Conservation (phyloP, 2,888 invertebrate genomes). For the Myopa testacea region DNA sequence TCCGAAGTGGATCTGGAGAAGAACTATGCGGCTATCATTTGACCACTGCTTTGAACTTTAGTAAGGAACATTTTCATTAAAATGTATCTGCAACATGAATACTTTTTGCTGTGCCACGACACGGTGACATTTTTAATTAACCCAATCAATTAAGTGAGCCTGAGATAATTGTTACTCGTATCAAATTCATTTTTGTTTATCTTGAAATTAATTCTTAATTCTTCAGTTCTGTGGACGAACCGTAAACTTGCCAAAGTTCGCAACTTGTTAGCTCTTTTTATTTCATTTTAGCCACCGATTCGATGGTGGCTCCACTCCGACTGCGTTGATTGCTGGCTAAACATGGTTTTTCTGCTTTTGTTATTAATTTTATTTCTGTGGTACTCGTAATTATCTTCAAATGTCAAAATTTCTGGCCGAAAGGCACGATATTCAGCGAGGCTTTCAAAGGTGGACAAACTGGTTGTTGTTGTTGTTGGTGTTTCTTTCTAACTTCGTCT, state of each 20-base stretch:
- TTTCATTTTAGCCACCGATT: neutral
- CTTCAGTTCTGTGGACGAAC: too few species aligned
- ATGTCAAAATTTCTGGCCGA: constrained; percentile 15
- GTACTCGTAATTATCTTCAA: constrained; percentile 1
- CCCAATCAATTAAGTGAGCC: constrained; percentile 15
- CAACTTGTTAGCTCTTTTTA: neutral
- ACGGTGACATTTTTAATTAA: constrained; percentile 28
- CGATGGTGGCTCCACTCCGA: constrained; percentile 7
- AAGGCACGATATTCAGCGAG: constrained; percentile 11
- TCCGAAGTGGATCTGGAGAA: too few species aligned
- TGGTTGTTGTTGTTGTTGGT: neutral
- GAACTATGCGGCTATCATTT: too few species aligned
- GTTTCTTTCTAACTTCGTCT: neutral
- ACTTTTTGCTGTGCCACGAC: neutral
- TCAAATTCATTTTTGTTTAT: neutral
- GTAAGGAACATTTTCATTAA: too few species aligned
- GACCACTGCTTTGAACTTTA: too few species aligned
- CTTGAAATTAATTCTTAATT: too few species aligned
- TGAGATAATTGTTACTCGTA: constrained; percentile 15
- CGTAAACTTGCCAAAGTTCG: neutral
- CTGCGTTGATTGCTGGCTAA: constrained; percentile 5
- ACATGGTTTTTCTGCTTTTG: constrained; percentile 2
- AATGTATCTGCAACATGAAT: too few species aligned
- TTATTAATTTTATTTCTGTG: neutral
- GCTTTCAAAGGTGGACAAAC: neutral